A percentile compares a stretch with the other conserved stretches of the same genome.
phyloP scores from a whole-genome alignment of 2,888 invertebrate species.

The Eurois occulta region DNA sequence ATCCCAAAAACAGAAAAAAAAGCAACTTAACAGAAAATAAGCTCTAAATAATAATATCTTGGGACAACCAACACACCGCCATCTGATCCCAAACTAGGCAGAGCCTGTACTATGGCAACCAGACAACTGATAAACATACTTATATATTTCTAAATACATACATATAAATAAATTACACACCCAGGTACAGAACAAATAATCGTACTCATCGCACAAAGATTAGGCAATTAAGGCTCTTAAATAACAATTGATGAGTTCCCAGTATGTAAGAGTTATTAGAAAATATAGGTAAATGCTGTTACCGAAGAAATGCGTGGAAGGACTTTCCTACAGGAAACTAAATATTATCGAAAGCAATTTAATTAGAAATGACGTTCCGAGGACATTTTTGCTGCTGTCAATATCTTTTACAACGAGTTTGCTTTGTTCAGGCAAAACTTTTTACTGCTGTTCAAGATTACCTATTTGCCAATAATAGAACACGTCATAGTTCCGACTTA shows the following conservation, averaged over 20 bases:
- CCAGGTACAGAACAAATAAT: no score
- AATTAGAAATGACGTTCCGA: not conserved
- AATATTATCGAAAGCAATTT: constrained; percentile 18
- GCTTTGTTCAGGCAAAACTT: not conserved
- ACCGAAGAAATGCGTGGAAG: constrained; percentile 21
- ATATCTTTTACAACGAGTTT: not conserved
- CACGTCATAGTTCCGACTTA: not conserved
- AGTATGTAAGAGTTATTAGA: constrained; percentile 9
- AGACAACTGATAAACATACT: no score
- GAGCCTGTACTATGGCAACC: no score
- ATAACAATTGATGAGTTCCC: not conserved
- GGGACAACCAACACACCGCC: no score
- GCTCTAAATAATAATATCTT: not conserved
- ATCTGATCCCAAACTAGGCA: no score
- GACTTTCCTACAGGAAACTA: not conserved
- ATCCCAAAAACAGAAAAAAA: no score
- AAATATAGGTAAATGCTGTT: constrained; percentile 12
- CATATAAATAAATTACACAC: no score
- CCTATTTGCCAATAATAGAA: not conserved
- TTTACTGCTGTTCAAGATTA: not conserved
- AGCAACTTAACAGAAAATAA: not conserved
- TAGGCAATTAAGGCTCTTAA: not conserved
- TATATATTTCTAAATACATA: no score
- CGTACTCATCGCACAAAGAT: no score
- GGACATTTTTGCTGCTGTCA: not conserved